Percentiles rank a stretch among this genome's conserved stretches.
These are phyloP conservation scores for Trogon surrucura DNA, from an alignment of 2,113 vertebrate genomes.

Conservation along the genomic window DNA sequence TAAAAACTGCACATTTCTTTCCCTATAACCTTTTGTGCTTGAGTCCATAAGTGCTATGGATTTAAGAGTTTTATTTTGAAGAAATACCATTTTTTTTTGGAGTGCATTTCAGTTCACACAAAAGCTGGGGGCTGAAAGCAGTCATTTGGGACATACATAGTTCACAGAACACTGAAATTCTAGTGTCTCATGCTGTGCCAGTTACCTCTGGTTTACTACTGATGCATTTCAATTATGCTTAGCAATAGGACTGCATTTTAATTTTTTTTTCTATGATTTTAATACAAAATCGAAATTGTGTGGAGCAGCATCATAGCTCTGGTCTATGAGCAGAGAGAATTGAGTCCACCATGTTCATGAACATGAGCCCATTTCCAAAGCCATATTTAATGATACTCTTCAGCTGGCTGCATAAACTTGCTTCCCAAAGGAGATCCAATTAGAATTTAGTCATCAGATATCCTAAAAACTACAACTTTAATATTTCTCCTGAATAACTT, in stretches of 20 bases:
- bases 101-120: slow-evolving; percentile 2
- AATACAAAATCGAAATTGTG: neutral
- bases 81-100: neutral
- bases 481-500: neutral
- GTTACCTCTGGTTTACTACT: neutral
- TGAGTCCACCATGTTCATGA: neutral
- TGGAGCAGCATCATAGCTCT: neutral
- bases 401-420: neutral
- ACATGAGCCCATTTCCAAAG: neutral
- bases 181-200: neutral
- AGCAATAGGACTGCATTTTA: neutral
- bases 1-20: neutral
- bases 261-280: neutral
- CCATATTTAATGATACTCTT: neutral
- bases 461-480: neutral
- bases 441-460: neutral
- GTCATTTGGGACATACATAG: neutral
- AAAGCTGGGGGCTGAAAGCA: neutral
- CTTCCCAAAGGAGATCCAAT: neutral
- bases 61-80: neutral
- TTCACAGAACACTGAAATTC: neutral
- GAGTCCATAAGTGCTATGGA: neutral
- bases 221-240: neutral
- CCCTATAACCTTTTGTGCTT: neutral
- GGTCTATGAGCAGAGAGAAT: too few relatives aligned